phyloP scores from a whole-genome alignment of 1,140 invertebrate species.

The Leucophenga varia region DNA sequence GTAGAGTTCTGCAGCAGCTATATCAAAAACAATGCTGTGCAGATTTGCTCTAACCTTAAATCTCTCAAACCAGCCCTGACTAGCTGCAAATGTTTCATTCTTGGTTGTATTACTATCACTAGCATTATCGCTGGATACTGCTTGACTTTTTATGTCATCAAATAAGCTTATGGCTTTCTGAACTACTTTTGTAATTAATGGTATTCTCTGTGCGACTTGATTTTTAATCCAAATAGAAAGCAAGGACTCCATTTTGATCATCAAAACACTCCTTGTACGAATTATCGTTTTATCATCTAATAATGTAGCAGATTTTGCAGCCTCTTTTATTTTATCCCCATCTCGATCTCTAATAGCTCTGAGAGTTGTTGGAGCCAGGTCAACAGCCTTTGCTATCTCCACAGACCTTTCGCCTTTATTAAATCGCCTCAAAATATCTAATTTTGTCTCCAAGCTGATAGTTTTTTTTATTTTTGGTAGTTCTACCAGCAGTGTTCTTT shows the following conservation, averaged over 20 bases:
- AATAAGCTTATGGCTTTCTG: too few species aligned
- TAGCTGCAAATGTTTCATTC: too few species aligned
- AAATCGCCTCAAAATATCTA: slow-evolving; percentile 13
- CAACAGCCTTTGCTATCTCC: slow-evolving; percentile 6
- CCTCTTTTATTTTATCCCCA: slow-evolving; percentile 1
- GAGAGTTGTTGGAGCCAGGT: slow-evolving; percentile 6
- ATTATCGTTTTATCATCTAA: slow-evolving; percentile 4
- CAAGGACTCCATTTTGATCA: slow-evolving; percentile 32
- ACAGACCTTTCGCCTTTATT: slow-evolving; percentile 9
- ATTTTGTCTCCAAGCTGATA: slow-evolving; percentile 12
- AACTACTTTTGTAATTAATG: too few species aligned
- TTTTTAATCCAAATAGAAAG: slow-evolving; percentile 32
- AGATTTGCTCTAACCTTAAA: too few species aligned
- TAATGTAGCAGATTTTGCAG: not conserved
- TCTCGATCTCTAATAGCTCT: slow-evolving; percentile 4
- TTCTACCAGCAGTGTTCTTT: too few species aligned
- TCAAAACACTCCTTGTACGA: not conserved
- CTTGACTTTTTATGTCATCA: too few species aligned
- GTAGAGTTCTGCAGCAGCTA: too few species aligned
- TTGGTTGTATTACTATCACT: too few species aligned
- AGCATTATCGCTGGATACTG: too few species aligned
- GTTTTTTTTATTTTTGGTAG: slow-evolving; percentile 8
- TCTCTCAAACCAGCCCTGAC: too few species aligned
- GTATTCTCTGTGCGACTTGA: slow-evolving; percentile 23
- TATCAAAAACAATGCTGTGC: too few species aligned